A percentile compares a stretch with the other conserved stretches of the same genome.
Conservation (phyloP, 2,888 invertebrate species). For the Conchocele bisecta region DNA sequence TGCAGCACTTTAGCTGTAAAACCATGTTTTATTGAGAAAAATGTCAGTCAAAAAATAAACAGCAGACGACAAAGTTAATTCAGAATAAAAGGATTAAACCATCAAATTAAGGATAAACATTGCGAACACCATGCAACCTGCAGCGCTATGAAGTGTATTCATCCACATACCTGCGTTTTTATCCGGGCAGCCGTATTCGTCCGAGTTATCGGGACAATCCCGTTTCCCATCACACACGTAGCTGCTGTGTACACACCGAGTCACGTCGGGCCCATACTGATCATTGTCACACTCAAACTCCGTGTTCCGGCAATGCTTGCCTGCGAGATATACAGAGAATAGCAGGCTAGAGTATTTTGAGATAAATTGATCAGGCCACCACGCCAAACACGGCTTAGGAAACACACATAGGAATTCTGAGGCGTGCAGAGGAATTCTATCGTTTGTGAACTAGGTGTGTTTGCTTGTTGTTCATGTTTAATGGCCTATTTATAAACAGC, state of each 20-base stretch:
- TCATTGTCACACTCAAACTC: constrained; percentile 71
- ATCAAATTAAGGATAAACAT: too few species aligned
- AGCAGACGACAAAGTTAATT: too few species aligned
- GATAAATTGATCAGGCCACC: background rate
- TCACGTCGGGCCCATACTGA: constrained; percentile 48
- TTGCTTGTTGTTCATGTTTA: too few species aligned
- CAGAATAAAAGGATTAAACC: too few species aligned
- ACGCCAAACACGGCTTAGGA: background rate
- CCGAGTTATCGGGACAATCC: constrained; percentile 75
- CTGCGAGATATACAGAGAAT: constrained; percentile 38
- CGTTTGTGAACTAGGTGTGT: background rate
- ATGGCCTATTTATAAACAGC: too few species aligned
- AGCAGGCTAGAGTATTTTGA: too few species aligned
- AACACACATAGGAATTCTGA: background rate
- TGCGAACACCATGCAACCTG: too few species aligned
- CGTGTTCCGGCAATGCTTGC: constrained; percentile 61
- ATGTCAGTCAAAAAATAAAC: too few species aligned
- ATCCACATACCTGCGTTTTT: constrained; percentile 39
- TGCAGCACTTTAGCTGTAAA: too few species aligned
- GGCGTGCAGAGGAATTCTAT: background rate
- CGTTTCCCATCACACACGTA: constrained; percentile 73
- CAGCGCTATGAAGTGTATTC: too few species aligned
- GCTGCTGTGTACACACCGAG: constrained; percentile 66
- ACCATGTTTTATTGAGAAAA: too few species aligned
- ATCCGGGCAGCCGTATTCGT: constrained; percentile 69